phyloP scores from a whole-genome alignment of 2,888 invertebrate species.

The Rambutsinella grinnellia region DNA sequence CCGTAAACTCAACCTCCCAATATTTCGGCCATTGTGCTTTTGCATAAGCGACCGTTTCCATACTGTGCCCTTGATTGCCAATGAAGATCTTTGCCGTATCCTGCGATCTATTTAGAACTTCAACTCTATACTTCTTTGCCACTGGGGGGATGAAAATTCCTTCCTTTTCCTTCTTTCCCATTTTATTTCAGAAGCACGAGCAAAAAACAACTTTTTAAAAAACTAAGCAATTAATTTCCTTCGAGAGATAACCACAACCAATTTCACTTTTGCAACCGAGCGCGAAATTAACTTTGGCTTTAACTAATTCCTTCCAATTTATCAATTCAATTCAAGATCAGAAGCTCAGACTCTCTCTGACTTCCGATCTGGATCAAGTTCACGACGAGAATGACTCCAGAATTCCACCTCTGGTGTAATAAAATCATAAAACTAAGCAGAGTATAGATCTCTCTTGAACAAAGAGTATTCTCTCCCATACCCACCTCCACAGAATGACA shows the following conservation, averaged over 20 bases:
- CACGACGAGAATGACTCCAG: conserved; percentile 31
- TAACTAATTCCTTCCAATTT: conserved; percentile 1
- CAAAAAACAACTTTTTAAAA: not conserved
- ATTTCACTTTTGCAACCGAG: not conserved
- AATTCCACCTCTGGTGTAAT: not conserved
- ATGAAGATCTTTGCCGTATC: conserved; percentile 7
- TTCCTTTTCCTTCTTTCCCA: conserved; percentile 31
- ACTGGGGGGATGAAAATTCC: conserved; percentile 29
- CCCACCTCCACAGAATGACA: not conserved
- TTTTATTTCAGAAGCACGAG: too few species aligned
- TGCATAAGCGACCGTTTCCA: conserved; percentile 39
- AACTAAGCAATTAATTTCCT: not conserved
- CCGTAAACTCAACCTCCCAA: conserved; percentile 48
- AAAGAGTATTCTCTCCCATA: not conserved
- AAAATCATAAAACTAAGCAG: not conserved
- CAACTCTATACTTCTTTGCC: conserved; percentile 39
- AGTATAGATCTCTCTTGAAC: not conserved
- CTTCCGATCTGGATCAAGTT: conserved; percentile 24
- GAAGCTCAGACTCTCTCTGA: too few species aligned
- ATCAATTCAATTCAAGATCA: not conserved
- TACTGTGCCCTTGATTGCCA: conserved; percentile 46
- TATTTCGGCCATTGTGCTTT: conserved; percentile 38
- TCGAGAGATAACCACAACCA: too few species aligned
- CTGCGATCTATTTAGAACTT: conserved; percentile 31
- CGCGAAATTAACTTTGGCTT: too few species aligned